Base-by-base conservation (phyloP, 2,797 vertebrate genomes). In the Urophycis tenuis region DNA sequence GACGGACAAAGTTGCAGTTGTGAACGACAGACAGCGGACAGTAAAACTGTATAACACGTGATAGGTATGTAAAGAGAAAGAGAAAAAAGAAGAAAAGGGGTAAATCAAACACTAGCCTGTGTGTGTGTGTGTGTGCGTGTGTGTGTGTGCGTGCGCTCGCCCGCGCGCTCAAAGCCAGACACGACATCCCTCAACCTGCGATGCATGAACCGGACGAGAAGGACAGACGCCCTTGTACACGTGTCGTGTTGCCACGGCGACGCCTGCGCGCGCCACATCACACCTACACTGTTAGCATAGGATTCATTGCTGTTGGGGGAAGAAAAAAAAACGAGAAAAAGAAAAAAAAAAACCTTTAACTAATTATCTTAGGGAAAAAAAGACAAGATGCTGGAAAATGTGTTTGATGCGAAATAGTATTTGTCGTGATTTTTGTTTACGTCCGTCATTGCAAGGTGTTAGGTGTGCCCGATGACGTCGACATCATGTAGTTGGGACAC, bases 341-440 rank as follows among this genome's bases (percentile, higher is more conserved):
- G 11, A 67, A 67, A 67, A 29, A 25, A 64, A 67, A 29, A 29
- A 29, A 29, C 12, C n/a, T 11, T 67, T 67, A 67, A 53, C 49
- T 53, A 53, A 89, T 81, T 72, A 88, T 82, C 71, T 86, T 89
- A 89, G 80, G 80, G 87, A 84, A 82, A 84, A 74, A 79, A 83
- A 75, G 77, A 80, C 76, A 87, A 91, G 82, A 92, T 93, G 92
- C 93, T 94, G 93, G 93, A 94, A 94, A 89, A 87, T 83, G 87
- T 91, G 84, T 72, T 88, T 91, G 85, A 86, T 90, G 87, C 82
- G 89, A 85, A 90, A 86, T 88, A 86, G 83, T 91, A 87, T 86
- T 86, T 87, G 88, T 88, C 81, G 88, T 88, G 82, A 83, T 91
- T 89, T 89, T 85, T 89, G 88, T 92, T 94, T 93, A 93, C 92